Percentiles rank a stretch among this genome's conserved stretches.
Conservation (phyloP, 2,797 vertebrate species). For the Masticophis lateralis region DNA sequence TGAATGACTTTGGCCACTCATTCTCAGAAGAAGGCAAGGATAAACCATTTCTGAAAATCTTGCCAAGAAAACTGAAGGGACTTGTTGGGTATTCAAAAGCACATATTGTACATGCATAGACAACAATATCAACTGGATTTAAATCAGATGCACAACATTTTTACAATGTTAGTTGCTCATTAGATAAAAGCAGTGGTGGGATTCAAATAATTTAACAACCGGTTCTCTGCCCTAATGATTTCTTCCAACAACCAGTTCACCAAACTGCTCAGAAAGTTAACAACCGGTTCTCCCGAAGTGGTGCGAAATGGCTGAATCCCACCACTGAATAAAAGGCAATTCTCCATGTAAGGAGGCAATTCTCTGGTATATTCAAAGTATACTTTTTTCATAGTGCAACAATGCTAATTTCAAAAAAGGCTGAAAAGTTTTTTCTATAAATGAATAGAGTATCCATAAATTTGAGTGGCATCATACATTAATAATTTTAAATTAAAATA, state of each 20-base stretch:
- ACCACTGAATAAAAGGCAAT: too few relatives aligned
- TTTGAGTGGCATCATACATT: slow-evolving; percentile 42
- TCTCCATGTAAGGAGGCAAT: slow-evolving; percentile 12
- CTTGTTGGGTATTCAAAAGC: background rate
- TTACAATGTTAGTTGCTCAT: slow-evolving; percentile 70
- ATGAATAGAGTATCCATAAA: slow-evolving; percentile 29
- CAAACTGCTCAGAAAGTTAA: too few relatives aligned
- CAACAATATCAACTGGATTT: slow-evolving; percentile 67
- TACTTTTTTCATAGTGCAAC: slow-evolving; percentile 51
- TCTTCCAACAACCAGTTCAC: too few relatives aligned
- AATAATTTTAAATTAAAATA: slow-evolving; percentile 53
- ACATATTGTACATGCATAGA: background rate
- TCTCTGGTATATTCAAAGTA: slow-evolving; percentile 52
- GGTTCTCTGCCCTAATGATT: too few relatives aligned
- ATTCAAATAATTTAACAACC: too few relatives aligned
- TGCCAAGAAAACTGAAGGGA: background rate
- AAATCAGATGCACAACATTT: slow-evolving; percentile 73
- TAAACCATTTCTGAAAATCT: background rate
- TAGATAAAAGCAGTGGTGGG: slow-evolving; percentile 36
- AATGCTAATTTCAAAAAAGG: slow-evolving; percentile 51
- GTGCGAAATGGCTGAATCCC: too few relatives aligned
- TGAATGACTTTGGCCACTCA: background rate
- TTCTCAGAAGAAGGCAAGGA: background rate
- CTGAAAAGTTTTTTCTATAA: slow-evolving; percentile 15
- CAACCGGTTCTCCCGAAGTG: too few relatives aligned